Evolutionary conservation across 2,797 vertebrate genomes (phyloP).

Genomic region (Anomalospiza imberbis): DNA sequence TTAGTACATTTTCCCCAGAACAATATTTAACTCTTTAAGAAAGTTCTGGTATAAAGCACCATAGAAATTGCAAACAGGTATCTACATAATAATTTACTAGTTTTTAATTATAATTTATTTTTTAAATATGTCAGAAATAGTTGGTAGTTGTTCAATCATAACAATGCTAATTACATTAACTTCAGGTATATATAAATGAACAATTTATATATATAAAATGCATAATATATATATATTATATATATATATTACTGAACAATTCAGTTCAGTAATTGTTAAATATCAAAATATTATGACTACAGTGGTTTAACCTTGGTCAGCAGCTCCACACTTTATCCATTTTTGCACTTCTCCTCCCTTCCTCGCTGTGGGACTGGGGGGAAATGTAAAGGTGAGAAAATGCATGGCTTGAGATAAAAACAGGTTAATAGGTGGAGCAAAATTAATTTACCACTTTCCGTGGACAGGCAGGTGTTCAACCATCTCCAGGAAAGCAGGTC

Average conservation of each 20-base stretch:
- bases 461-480: not conserved
- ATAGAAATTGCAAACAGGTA: not conserved
- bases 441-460: not conserved
- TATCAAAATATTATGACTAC: not conserved
- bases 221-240: not conserved
- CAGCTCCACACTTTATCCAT: fast-evolving
- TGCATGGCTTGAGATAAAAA: not conserved
- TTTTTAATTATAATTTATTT: not conserved
- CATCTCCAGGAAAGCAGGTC: not conserved
- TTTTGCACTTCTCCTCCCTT: not conserved
- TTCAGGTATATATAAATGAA: not conserved
- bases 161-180: not conserved
- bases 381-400: not conserved
- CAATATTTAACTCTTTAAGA: not conserved
- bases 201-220: no score
- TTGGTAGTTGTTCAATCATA: not conserved
- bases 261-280: not conserved
- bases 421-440: not conserved
- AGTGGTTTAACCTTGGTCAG: not conserved
- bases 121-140: not conserved
- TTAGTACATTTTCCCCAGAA: not conserved
- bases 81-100: not conserved
- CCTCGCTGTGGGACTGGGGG: not conserved
- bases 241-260: not conserved
- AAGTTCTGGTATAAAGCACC: not conserved